Base-by-base conservation (phyloP, 1,140 invertebrate species). In the Brachionus asplanchnoidis region DNA sequence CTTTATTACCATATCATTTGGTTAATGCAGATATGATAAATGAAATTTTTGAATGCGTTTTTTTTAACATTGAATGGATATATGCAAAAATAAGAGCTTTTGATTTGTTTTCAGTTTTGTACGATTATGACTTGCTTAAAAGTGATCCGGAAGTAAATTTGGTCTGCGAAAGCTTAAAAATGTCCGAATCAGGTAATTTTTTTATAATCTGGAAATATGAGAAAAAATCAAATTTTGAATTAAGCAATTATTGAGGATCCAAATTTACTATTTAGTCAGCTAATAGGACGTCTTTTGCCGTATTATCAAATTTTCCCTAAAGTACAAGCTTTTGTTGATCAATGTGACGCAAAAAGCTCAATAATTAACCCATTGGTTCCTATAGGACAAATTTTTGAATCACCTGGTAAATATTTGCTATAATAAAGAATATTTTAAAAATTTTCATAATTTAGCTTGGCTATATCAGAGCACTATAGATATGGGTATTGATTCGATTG, bases 271-370 rank as follows among this genome's bases (percentile, higher is more conserved):
- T 86, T 87, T 8, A 85, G 87, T 14, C 88, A 89, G 85, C 84
- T 89, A 50, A 85, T 86, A 3, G 88, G 88, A 0, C 88, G 87
- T 82, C 86, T 89, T 11, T 84, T 89, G 8, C 87, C 88, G 0
- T 89, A 89, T 85, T 88, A 88, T 82, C 66, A 86, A 32, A 86
- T 85, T n/a, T 87, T 88, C 85, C 80, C 85, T 32, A 87, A 88
- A 79, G 87, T 89, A n/a, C 85, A 87, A 14, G 85, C 85, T 28
- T 86, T 89, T 3, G 87, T 89, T n/a, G 85, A 87, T 12, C 87
- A 88, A 73, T 87, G 87, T 85, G 89, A 89, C 77, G 42, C 40
- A 4, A 77, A 77, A 77, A 9, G 20, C 7, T 23, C 73, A 20
- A 77, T 77, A 26, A 26, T 26, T 5, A 77, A 77, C 14, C 73